Conservation (phyloP, 2,888 invertebrate species). For the Xestia c-nigrum region DNA sequence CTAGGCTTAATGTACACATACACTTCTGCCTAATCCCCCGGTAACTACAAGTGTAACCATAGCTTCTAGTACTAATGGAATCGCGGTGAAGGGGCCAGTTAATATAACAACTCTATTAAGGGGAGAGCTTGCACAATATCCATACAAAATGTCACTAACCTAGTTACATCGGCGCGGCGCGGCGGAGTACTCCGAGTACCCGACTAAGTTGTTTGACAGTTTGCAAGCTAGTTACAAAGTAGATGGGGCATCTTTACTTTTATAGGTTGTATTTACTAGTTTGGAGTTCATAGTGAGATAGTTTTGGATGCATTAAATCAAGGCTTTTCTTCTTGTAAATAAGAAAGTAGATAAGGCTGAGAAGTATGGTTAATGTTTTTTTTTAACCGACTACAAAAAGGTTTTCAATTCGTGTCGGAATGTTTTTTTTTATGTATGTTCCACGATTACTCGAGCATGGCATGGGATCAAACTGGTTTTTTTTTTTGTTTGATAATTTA, state of each 20-base stretch:
- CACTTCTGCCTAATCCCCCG: too few relatives aligned
- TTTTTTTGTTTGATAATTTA: too few relatives aligned
- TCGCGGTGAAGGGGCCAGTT: conserved; percentile 21
- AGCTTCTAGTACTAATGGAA: conserved; percentile 49
- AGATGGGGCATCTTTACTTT: conserved; percentile 19
- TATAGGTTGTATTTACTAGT: conserved; percentile 24
- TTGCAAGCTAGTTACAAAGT: conserved; percentile 40
- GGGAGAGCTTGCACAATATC: conserved; percentile 44
- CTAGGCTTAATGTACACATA: too few relatives aligned
- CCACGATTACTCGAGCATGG: too few relatives aligned
- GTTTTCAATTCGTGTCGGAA: too few relatives aligned
- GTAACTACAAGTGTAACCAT: neutral
- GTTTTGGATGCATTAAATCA: conserved; percentile 3
- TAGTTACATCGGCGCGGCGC: conserved; percentile 17
- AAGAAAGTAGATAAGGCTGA: neutral
- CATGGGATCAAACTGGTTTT: too few relatives aligned
- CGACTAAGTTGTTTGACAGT: conserved; percentile 41
- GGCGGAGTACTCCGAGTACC: conserved; percentile 5
- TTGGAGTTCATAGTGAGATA: conserved; percentile 10
- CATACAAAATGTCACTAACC: conserved; percentile 50
- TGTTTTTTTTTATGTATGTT: too few relatives aligned
- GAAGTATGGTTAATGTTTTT: neutral
- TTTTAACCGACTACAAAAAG: too few relatives aligned
- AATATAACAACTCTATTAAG: conserved; percentile 47
- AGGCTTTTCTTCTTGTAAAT: neutral